Conservation (phyloP, 2,797 vertebrate species). For the Monodelphis domestica region DNA sequence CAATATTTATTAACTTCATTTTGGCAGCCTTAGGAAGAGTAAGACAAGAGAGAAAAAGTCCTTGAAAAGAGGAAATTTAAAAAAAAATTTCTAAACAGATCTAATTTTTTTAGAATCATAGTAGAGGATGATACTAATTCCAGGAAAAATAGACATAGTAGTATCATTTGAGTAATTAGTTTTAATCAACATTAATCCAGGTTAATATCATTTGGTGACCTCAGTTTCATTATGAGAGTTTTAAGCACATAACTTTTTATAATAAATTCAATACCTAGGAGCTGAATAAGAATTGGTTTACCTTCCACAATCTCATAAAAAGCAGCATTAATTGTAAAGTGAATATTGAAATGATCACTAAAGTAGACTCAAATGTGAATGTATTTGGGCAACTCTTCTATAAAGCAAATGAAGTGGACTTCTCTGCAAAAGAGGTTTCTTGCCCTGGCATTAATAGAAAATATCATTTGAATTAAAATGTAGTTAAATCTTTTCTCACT, state of each 20-base stretch:
- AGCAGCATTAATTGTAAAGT: slow-evolving; percentile 83
- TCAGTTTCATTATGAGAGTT: slow-evolving; percentile 83
- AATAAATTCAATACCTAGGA: slow-evolving; percentile 85
- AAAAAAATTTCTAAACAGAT: background rate
- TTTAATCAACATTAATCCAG: slow-evolving; percentile 82
- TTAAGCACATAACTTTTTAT: slow-evolving; percentile 85
- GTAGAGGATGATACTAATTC: slow-evolving; percentile 81
- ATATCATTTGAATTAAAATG: slow-evolving; percentile 73
- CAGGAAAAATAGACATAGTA: slow-evolving; percentile 83
- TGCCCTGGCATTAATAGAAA: slow-evolving; percentile 75
- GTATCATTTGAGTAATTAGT: slow-evolving; percentile 83
- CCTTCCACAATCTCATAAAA: slow-evolving; percentile 82
- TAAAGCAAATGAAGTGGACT: slow-evolving; percentile 61
- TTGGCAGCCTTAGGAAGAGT: background rate
- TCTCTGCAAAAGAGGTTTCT: slow-evolving; percentile 67
- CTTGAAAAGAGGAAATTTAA: too few species aligned
- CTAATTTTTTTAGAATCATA: background rate
- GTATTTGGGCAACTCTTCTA: slow-evolving; percentile 62
- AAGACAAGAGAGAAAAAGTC: background rate
- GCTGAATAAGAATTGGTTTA: slow-evolving; percentile 83
- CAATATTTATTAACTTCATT: background rate
- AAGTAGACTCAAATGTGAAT: slow-evolving; percentile 80
- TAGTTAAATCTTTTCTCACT: slow-evolving; percentile 65
- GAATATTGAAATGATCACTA: slow-evolving; percentile 82
- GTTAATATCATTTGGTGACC: slow-evolving; percentile 84